phyloP scores from a whole-genome alignment of 2,797 vertebrate genomes.

The Dipus sagitta region DNA sequence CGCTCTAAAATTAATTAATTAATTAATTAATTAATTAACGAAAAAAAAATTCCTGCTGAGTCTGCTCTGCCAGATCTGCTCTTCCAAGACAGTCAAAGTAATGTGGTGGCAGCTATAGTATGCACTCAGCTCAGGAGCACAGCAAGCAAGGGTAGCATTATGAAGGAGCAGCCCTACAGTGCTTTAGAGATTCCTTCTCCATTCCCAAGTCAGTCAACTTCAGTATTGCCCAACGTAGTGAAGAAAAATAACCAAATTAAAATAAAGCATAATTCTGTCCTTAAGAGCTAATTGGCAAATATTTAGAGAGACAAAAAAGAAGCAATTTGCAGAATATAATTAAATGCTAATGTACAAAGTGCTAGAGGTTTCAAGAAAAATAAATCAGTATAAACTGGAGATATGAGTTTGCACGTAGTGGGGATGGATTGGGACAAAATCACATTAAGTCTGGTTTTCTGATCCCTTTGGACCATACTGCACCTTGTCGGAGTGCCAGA shows the following conservation, averaged over 20 bases:
- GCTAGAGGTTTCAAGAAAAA: not conserved
- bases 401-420: not conserved
- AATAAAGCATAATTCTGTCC: not conserved
- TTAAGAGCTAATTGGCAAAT: not conserved
- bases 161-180: not conserved
- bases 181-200: not conserved
- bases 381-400: not conserved
- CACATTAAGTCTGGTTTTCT: not conserved
- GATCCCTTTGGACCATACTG: not conserved
- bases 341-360: not conserved
- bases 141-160: not conserved
- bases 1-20: too few species aligned
- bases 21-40: too few species aligned
- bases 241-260: not conserved
- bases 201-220: not conserved
- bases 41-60: too few species aligned
- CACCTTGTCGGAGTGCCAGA: not conserved
- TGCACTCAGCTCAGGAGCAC: not conserved
- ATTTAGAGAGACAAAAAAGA: not conserved
- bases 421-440: not conserved
- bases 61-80: not conserved
- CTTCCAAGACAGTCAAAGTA: not conserved
- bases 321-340: not conserved
- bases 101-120: not conserved
- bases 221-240: not conserved